Evolutionary conservation across 2,113 vertebrate genomes (phyloP).

Genomic region (Verasper variegatus): DNA sequence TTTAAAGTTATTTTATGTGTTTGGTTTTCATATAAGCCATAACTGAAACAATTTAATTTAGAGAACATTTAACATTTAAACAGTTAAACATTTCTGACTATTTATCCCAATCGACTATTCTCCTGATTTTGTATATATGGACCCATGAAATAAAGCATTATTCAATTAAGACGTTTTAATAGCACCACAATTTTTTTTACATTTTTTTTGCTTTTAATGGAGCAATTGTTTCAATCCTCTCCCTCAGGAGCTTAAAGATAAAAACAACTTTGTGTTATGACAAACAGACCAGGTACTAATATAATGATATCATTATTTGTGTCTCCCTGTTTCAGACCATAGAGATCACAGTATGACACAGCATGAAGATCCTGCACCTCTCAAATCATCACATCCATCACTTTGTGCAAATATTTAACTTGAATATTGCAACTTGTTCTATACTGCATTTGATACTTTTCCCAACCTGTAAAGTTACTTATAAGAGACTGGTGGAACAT

Average conservation of each 20-base stretch:
- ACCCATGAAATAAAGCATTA: not conserved
- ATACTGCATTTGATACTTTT: not conserved
- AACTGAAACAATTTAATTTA: no score
- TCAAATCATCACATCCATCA: not conserved
- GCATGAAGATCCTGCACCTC: slow-evolving; percentile 14
- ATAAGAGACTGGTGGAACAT: not conserved
- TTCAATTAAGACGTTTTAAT: no score
- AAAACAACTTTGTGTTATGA: not conserved
- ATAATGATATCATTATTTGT: not conserved
- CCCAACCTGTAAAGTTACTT: not conserved
- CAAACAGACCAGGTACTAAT: no score
- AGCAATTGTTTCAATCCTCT: no score
- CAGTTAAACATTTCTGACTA: no score
- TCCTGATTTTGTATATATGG: not conserved
- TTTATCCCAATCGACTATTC: no score
- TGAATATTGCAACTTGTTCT: not conserved
- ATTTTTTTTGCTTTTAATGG: no score
- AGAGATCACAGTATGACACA: slow-evolving; percentile 43
- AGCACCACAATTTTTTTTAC: no score
- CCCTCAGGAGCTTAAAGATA: no score
- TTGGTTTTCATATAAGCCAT: no score
- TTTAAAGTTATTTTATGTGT: no score
- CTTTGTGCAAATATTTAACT: not conserved
- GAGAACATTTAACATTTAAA: no score
- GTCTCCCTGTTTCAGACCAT: slow-evolving; percentile 44